Evolutionary conservation across 2,888 invertebrate genomes (phyloP), one percentile per base, ranked within the genome.

Genomic region (Drosophila borborema): DNA sequence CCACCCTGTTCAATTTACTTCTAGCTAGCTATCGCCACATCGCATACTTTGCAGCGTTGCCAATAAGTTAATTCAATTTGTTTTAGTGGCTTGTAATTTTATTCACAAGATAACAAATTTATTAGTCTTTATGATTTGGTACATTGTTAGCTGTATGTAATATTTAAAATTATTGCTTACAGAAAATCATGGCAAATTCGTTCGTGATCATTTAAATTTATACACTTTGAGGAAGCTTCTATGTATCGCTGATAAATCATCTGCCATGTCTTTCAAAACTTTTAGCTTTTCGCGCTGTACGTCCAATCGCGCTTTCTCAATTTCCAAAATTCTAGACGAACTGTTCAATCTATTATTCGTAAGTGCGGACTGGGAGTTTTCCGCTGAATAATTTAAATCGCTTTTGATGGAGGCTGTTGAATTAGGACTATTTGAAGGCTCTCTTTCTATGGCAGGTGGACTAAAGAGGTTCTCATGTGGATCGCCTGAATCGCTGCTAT

Each of bases 211-310:
- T 40, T 54, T 64, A 1, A 34, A 8, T 58, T 53, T 72, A 18
- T 64, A 77, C 0, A n/a, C n/a, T 28, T 62, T 64, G 1, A 78
- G 72, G 20, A 77, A 67, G 9, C 59, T 38, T 7, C 77, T 48
- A 14, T 72, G 79, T 4, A 75, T 10, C 1, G 64, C 23, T 0
- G 75, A 78, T 8, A 77, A 38, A 3, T 63, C 56, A 14, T 77
- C 75, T 9, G 77, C 66, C 12, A 77, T 63, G 0, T 16, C 56
- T 56, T 79, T 79, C 48, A 77, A 43, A 0, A 56, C n/a, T 9
- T 48, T 71, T 4, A 77, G 55, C 7, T 75, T 60, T 49, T 79
- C 67, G 7, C 18, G 43, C 20, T 79, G 61, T 8, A 79, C 16
- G 0, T n/a, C 55, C 9, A 77, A 14, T 10, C 60, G 74, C 1